phyloP scores from a whole-genome alignment of 2,888 invertebrate genomes.

The Cremastobaeus sp. region DNA sequence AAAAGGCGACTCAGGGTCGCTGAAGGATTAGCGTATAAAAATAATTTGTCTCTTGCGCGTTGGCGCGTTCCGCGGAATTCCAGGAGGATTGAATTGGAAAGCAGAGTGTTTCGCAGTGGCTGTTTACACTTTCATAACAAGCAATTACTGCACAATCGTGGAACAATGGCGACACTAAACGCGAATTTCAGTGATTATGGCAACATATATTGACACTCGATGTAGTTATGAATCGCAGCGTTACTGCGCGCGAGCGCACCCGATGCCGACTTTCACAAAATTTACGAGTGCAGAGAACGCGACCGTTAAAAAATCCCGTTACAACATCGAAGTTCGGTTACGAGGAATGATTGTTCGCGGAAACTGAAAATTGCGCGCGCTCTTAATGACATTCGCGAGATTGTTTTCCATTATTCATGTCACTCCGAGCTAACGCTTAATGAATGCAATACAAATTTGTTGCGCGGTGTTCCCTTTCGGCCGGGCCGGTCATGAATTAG shows the following conservation, averaged over 20 bases:
- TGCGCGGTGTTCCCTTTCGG: slow-evolving; percentile 48
- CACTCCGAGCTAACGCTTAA: slow-evolving; percentile 30
- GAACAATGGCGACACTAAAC: slow-evolving; percentile 42
- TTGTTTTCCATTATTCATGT: slow-evolving; percentile 58
- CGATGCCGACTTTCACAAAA: slow-evolving; percentile 47
- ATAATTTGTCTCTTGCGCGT: slow-evolving; percentile 11
- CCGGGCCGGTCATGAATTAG: slow-evolving; percentile 47
- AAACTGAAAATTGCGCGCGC: slow-evolving; percentile 46
- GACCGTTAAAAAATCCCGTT: slow-evolving; percentile 54
- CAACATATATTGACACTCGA: slow-evolving; percentile 38
- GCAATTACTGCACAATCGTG: slow-evolving; percentile 38
- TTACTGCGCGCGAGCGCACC: not conserved
- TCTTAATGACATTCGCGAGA: slow-evolving; percentile 48
- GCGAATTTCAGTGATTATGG: slow-evolving; percentile 37
- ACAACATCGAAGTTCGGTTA: slow-evolving; percentile 24
- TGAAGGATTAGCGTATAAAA: slow-evolving; percentile 29
- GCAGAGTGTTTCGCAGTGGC: slow-evolving; percentile 30
- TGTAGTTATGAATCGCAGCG: slow-evolving; percentile 28
- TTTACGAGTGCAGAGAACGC: slow-evolving; percentile 38
- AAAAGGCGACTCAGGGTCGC: slow-evolving; percentile 14
- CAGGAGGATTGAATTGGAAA: slow-evolving; percentile 46
- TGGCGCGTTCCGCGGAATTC: slow-evolving; percentile 34
- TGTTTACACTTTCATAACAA: slow-evolving; percentile 51
- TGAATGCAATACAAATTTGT: slow-evolving; percentile 57
- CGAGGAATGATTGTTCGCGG: slow-evolving; percentile 41